Evolutionary conservation across 2,888 invertebrate species (phyloP).

Genomic region (Chromoteleia sp.): DNA sequence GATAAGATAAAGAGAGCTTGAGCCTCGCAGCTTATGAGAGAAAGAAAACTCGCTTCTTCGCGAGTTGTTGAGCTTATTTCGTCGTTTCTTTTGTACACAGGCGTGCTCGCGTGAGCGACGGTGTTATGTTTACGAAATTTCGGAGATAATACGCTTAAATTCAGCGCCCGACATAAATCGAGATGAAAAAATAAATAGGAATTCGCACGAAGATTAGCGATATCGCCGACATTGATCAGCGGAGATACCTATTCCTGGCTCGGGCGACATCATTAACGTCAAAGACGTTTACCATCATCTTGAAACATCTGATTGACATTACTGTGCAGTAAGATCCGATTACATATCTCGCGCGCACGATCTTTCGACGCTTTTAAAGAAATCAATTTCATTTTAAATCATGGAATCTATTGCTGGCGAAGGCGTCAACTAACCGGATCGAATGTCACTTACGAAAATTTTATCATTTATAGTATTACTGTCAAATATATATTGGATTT

Average conservation of each 20-base stretch:
- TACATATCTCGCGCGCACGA: conserved; percentile 60
- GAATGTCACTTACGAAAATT: conserved; percentile 59
- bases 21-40: conserved; percentile 8
- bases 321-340: conserved; percentile 65
- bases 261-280: conserved; percentile 67
- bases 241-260: conserved; percentile 30
- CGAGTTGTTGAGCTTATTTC: conserved; percentile 20
- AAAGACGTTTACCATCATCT: conserved; percentile 67
- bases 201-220: conserved; percentile 49
- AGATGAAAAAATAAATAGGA: conserved; percentile 34
- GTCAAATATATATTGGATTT: conserved; percentile 35
- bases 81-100: conserved; percentile 11
- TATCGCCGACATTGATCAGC: conserved; percentile 48
- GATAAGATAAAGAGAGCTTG: conserved; percentile 5
- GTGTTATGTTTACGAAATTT: not conserved
- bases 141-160: conserved; percentile 1
- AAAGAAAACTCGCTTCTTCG: not conserved
- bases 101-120: conserved; percentile 1
- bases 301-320: conserved; percentile 68
- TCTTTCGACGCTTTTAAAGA: conserved; percentile 66
- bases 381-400: conserved; percentile 69
- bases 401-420: conserved; percentile 52
- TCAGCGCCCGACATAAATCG: not conserved
- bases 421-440: conserved; percentile 51
- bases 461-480: conserved; percentile 56